Percentiles rank a stretch among this genome's conserved stretches.
Evolutionary conservation across 2,888 invertebrate species (phyloP).

Genomic region (Eupithecia subfuscata): DNA sequence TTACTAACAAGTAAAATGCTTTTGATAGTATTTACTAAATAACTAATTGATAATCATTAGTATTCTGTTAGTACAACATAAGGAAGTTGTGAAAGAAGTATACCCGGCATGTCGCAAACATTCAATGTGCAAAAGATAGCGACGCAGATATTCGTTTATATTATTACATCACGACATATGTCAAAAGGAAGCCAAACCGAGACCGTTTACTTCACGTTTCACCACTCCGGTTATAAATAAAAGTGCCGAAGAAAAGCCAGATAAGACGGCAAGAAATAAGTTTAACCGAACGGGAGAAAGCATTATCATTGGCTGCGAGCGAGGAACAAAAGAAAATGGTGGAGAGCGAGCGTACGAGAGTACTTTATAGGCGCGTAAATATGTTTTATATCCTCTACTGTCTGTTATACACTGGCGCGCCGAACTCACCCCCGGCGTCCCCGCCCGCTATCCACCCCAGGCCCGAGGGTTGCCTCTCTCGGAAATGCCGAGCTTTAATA

Average conservation of each 20-base stretch:
- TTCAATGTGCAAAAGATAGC: slow-evolving; percentile 25
- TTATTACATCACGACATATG: slow-evolving; percentile 58
- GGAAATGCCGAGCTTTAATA: slow-evolving; percentile 85
- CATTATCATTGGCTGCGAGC: slow-evolving; percentile 83
- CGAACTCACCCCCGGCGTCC: slow-evolving; percentile 63
- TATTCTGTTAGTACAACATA: neutral
- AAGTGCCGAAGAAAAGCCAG: slow-evolving; percentile 79
- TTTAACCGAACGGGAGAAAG: slow-evolving; percentile 82
- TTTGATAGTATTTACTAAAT: neutral
- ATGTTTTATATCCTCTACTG: slow-evolving; percentile 85
- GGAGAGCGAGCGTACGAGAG: slow-evolving; percentile 83
- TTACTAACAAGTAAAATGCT: neutral
- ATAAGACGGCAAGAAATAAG: slow-evolving; percentile 83
- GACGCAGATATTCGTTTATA: slow-evolving; percentile 47
- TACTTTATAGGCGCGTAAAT: slow-evolving; percentile 85
- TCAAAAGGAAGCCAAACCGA: slow-evolving; percentile 66
- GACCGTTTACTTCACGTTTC: slow-evolving; percentile 76
- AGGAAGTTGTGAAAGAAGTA: neutral
- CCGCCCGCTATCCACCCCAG: slow-evolving; percentile 65
- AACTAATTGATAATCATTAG: neutral
- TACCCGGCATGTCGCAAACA: neutral
- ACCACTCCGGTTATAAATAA: slow-evolving; percentile 80
- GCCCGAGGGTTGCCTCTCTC: slow-evolving; percentile 79
- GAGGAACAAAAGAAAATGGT: slow-evolving; percentile 83
- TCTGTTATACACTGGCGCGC: slow-evolving; percentile 83